Percentiles rank a stretch among this genome's conserved stretches.
These are phyloP conservation scores for Cantharis rufa DNA, from an alignment of 2,888 invertebrate species.

Conservation along the genomic window DNA sequence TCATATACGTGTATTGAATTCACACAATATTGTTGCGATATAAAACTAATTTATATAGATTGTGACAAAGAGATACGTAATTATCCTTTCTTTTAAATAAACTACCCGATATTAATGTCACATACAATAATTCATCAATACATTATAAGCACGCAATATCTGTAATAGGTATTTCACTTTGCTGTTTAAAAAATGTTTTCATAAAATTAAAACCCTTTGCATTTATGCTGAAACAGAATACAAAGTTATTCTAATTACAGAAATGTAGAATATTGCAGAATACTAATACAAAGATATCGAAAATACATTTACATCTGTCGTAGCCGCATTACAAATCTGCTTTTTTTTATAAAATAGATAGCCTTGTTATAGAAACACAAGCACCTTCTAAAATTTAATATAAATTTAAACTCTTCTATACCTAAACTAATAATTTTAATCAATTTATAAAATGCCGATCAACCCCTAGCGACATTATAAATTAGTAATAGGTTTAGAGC, in stretches of 20 bases:
- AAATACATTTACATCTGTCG: not conserved
- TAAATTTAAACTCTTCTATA: no score
- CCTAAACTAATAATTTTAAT: no score
- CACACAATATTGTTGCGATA: not conserved
- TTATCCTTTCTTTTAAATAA: not conserved
- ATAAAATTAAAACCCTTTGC: not conserved
- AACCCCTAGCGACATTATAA: no score
- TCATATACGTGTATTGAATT: not conserved
- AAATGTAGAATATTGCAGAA: not conserved
- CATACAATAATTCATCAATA: not conserved
- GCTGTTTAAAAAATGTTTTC: not conserved
- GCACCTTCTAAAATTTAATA: no score
- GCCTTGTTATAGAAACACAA: not conserved
- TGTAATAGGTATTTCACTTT: not conserved
- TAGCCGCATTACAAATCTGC: not conserved
- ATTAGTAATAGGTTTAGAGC: no score
- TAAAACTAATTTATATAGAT: not conserved
- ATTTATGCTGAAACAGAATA: not conserved
- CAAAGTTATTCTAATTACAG: not conserved
- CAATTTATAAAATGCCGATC: no score
- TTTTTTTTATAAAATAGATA: not conserved
- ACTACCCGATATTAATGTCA: not conserved
- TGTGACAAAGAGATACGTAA: not conserved
- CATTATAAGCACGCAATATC: not conserved
- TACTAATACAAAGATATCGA: not conserved